A percentile compares a stretch with the other conserved stretches of the same genome.
phyloP scores from a whole-genome alignment of 2,113 vertebrate genomes.

The Polypterus senegalus region DNA sequence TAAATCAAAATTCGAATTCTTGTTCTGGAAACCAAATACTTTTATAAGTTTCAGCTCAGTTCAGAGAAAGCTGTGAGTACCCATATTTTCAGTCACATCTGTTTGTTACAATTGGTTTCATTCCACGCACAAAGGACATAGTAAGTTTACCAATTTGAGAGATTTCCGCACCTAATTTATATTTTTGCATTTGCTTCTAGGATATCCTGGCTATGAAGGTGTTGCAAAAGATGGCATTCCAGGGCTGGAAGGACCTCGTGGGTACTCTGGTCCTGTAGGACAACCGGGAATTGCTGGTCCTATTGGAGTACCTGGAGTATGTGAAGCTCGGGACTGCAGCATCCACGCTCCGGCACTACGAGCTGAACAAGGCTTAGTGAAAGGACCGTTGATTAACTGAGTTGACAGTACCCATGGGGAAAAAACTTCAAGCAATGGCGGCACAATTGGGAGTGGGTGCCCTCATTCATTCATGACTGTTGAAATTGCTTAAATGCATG shows the following conservation, averaged over 20 bases:
- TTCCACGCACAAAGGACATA: too few relatives aligned
- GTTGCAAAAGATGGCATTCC: conserved; percentile 37
- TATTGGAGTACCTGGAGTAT: conserved; percentile 38
- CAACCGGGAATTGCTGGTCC: conserved; percentile 25
- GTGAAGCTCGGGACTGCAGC: conserved; percentile 48
- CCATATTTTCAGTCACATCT: too few relatives aligned
- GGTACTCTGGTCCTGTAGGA: conserved; percentile 37
- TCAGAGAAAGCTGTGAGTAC: too few relatives aligned
- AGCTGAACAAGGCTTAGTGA: conserved; percentile 52
- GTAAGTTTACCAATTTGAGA: too few relatives aligned
- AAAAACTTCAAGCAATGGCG: background rate
- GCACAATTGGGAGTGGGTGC: too few relatives aligned
- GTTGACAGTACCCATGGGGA: background rate
- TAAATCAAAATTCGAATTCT: too few relatives aligned
- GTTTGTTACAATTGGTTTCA: too few relatives aligned
- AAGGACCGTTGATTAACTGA: conserved; percentile 37
- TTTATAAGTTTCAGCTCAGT: too few relatives aligned
- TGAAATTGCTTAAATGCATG: too few relatives aligned
- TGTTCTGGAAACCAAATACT: too few relatives aligned
- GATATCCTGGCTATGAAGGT: conserved; percentile 38
- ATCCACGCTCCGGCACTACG: conserved; percentile 39
- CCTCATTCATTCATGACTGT: too few relatives aligned
- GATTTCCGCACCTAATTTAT: too few relatives aligned
- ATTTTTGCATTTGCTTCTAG: conserved; percentile 22
- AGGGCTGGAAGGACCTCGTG: conserved; percentile 35